These are phyloP conservation scores for Hybos culiciformis DNA, from an alignment of 2,888 invertebrate species.

Conservation along the genomic window DNA sequence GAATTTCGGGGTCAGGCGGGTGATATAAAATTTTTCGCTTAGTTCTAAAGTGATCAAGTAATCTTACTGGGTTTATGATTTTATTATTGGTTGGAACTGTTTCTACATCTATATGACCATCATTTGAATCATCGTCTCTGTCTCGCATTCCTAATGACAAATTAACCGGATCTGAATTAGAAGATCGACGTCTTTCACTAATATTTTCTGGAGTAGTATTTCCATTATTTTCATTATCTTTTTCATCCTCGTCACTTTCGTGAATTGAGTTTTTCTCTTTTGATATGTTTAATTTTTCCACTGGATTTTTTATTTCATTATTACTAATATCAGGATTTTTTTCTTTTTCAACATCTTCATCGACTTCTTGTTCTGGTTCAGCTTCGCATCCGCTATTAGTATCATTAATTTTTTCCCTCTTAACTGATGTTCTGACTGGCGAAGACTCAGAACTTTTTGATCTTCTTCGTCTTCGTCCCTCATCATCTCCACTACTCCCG, in stretches of 20 bases:
- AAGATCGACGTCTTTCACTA: slow-evolving; percentile 50
- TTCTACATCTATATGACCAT: slow-evolving; percentile 42
- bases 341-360: slow-evolving; percentile 9
- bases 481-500: slow-evolving; percentile 40
- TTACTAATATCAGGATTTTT: slow-evolving; percentile 7
- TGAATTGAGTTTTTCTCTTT: slow-evolving; percentile 12
- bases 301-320: slow-evolving; percentile 19
- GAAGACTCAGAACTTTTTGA: slow-evolving; percentile 14
- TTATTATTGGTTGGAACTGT: slow-evolving; percentile 32
- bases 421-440: slow-evolving; percentile 12
- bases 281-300: slow-evolving; percentile 15
- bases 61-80: slow-evolving; percentile 26
- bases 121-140: slow-evolving; percentile 43
- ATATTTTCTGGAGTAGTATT: slow-evolving; percentile 12
- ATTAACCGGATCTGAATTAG: slow-evolving; percentile 72
- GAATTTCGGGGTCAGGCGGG: slow-evolving; percentile 50
- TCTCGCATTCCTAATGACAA: slow-evolving; percentile 49
- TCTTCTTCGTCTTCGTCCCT: slow-evolving; percentile 34
- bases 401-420: slow-evolving; percentile 13
- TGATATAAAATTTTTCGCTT: slow-evolving; percentile 50
- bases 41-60: slow-evolving; percentile 33
- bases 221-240: slow-evolving; percentile 17
- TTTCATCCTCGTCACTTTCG: slow-evolving; percentile 17
- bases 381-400: slow-evolving; percentile 13
- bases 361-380: slow-evolving; percentile 29